phyloP scores from a whole-genome alignment of 2,888 invertebrate genomes.

The Cryptocephalus primarius region DNA sequence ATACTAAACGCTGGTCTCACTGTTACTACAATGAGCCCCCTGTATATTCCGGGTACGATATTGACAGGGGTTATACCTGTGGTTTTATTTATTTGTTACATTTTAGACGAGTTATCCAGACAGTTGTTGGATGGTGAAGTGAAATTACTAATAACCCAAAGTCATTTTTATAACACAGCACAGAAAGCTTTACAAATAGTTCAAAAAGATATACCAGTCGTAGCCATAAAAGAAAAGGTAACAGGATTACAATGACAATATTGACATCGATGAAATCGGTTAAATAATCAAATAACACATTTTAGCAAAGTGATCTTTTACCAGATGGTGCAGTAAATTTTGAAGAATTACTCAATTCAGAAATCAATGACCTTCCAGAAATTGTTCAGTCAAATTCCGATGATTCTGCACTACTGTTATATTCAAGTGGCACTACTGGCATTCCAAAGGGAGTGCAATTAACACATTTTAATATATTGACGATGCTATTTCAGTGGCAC shows the following conservation, averaged over 20 bases:
- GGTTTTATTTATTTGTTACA: too few species aligned
- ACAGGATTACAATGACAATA: too few species aligned
- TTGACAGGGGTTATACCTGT: background rate
- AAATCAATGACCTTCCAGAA: too few species aligned
- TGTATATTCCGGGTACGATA: conserved; percentile 45
- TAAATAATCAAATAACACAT: too few species aligned
- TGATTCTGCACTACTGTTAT: conserved; percentile 61
- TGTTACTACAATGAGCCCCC: conserved; percentile 63
- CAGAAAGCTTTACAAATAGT: conserved; percentile 34
- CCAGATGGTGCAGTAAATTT: too few species aligned
- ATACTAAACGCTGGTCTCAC: conserved; percentile 56
- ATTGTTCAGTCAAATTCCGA: too few species aligned
- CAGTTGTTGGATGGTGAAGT: conserved; percentile 51
- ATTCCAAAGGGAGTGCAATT: conserved; percentile 65
- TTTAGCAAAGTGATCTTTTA: too few species aligned
- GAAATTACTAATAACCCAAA: conserved; percentile 50
- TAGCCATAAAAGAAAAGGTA: too few species aligned
- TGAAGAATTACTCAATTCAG: too few species aligned
- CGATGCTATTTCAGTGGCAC: conserved; percentile 15
- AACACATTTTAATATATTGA: conserved; percentile 37
- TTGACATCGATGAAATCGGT: conserved; percentile 22
- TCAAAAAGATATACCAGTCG: conserved; percentile 26
- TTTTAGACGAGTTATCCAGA: conserved; percentile 22
- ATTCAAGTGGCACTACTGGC: conserved; percentile 82
- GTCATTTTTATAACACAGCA: conserved; percentile 41